Conservation (phyloP, 1,140 invertebrate genomes). For the Grapholita molesta region DNA sequence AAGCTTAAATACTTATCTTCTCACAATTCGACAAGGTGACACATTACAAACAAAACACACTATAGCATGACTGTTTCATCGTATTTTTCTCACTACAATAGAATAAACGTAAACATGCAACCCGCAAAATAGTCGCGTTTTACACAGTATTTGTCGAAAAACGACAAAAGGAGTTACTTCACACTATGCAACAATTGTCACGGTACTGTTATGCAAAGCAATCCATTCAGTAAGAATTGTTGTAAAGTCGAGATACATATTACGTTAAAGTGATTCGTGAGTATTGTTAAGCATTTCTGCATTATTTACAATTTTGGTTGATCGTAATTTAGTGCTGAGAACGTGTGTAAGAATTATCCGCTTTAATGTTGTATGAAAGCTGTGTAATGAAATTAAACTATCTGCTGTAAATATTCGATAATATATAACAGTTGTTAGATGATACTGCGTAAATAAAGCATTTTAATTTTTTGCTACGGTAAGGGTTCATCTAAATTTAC, state of each 20-base stretch:
- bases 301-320: neutral
- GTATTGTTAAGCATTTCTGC: neutral
- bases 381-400: neutral
- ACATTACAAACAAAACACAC: neutral
- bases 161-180: slow-evolving; percentile 11
- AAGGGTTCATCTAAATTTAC: too few relatives aligned
- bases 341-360: neutral
- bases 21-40: neutral
- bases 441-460: too few relatives aligned
- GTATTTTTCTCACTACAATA: neutral
- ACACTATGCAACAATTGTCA: neutral
- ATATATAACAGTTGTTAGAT: too few relatives aligned
- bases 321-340: neutral
- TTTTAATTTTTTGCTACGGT: too few relatives aligned
- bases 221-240: neutral
- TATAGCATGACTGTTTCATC: neutral
- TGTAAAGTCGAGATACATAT: neutral
- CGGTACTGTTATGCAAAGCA: slow-evolving; percentile 3
- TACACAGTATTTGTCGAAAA: neutral
- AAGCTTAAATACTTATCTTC: neutral
- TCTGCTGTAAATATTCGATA: neutral
- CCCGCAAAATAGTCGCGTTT: neutral
- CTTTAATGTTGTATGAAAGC: neutral
- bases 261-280: neutral
- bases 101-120: neutral